Evolutionary conservation across 2,888 invertebrate genomes (phyloP).

Genomic region (Metallyticus violacea): DNA sequence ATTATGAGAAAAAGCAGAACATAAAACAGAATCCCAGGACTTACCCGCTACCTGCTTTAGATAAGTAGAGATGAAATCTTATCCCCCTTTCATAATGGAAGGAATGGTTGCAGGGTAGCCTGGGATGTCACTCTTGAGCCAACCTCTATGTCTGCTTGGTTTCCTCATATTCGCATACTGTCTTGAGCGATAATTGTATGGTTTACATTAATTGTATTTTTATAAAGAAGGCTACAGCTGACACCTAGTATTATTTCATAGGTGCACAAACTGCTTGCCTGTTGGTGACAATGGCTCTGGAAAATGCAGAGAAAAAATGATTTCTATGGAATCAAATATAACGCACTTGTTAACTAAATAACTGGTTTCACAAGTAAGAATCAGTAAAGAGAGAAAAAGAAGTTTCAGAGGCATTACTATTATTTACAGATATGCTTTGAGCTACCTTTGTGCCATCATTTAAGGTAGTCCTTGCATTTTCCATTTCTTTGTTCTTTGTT

Average conservation of each 20-base stretch:
- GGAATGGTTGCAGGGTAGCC: background rate
- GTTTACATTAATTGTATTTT: background rate
- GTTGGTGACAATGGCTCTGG: slow-evolving; percentile 11
- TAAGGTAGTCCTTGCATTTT: no score
- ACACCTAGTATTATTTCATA: slow-evolving; percentile 20
- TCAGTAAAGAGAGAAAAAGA: background rate
- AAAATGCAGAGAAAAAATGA: slow-evolving; percentile 27
- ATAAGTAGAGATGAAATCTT: background rate
- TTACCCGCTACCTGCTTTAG: slow-evolving; percentile 18
- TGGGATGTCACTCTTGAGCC: background rate
- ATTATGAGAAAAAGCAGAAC: slow-evolving; percentile 1
- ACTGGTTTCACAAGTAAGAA: background rate
- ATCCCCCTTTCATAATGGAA: background rate
- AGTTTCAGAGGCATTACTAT: background rate
- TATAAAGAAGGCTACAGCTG: slow-evolving; percentile 7
- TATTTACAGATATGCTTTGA: no score
- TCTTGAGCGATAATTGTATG: background rate
- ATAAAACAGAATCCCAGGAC: slow-evolving; percentile 14
- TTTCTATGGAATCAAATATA: background rate
- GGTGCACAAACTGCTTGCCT: background rate
- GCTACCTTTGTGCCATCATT: no score
- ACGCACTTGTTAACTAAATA: background rate
- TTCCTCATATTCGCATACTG: background rate
- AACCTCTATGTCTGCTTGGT: background rate
- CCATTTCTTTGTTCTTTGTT: no score